A percentile compares a stretch with the other conserved stretches of the same genome.
These are phyloP conservation scores for Belgica antarctica DNA, from an alignment of 2,888 invertebrate species.

Conservation along the genomic window DNA sequence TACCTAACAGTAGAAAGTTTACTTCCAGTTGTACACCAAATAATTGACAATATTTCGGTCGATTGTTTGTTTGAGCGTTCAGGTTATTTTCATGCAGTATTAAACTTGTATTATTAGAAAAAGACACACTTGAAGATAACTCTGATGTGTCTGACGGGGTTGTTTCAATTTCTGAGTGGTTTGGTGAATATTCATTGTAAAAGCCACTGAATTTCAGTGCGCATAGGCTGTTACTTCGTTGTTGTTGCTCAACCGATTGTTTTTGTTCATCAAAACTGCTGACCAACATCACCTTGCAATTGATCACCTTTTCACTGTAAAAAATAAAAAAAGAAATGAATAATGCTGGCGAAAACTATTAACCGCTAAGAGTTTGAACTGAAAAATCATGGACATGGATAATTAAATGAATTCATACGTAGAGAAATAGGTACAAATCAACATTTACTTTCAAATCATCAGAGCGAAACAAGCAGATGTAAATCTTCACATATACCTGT, in stretches of 20 bases:
- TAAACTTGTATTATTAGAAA: conserved; percentile 10
- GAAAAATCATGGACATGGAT: conserved; percentile 40
- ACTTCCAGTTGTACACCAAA: conserved; percentile 57
- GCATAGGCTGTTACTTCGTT: conserved; percentile 41
- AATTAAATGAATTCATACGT: conserved; percentile 40
- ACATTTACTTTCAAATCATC: neutral
- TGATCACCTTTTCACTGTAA: too few relatives aligned
- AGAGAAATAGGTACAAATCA: neutral
- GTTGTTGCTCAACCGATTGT: conserved; percentile 27
- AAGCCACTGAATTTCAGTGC: conserved; percentile 43
- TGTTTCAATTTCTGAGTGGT: conserved; percentile 39
- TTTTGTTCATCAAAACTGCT: conserved; percentile 36
- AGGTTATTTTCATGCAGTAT: neutral
- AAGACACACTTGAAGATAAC: conserved; percentile 7
- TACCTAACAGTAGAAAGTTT: conserved; percentile 64
- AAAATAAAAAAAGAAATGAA: too few relatives aligned
- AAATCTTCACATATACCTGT: too few relatives aligned
- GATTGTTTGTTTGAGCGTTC: neutral
- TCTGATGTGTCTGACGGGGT: conserved; percentile 22
- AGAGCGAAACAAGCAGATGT: neutral
- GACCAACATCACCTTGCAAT: conserved; percentile 38
- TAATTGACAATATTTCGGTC: conserved; percentile 33
- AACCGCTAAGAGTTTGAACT: conserved; percentile 40
- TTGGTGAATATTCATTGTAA: conserved; percentile 40
- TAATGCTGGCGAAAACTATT: conserved; percentile 13